Evolutionary conservation across 2,113 vertebrate species (phyloP).

Genomic region (Anolis carolinensis): DNA sequence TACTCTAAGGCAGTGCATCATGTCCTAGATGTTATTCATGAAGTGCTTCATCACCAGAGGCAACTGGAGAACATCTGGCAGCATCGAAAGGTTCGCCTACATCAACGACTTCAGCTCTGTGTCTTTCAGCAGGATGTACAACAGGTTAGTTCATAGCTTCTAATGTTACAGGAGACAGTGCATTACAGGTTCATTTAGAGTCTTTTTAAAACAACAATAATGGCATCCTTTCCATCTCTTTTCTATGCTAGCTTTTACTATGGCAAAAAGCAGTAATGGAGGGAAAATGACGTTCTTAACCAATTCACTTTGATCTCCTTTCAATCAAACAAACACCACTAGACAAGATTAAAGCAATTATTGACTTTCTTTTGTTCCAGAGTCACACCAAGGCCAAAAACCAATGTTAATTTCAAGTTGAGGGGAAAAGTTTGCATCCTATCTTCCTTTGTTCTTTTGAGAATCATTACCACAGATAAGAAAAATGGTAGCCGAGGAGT

Average conservation of each 20-base stretch:
- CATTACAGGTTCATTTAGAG: not conserved
- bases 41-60: constrained; percentile 96
- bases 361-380: not conserved
- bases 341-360: constrained; percentile 8
- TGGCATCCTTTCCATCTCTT: not conserved
- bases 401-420: not conserved
- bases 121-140: constrained; percentile 98
- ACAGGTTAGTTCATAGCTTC: constrained; percentile 76
- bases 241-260: not conserved
- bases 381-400: not conserved
- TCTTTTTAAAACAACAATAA: not conserved
- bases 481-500: not conserved
- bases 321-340: not conserved
- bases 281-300: not conserved
- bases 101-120: constrained; percentile 94
- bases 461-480: not conserved
- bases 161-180: not conserved
- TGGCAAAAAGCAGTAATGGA: not conserved
- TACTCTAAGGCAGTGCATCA: constrained; percentile 98
- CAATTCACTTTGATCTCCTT: not conserved
- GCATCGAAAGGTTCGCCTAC: constrained; percentile 96
- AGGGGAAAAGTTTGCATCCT: not conserved
- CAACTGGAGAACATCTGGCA: constrained; percentile 98
- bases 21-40: constrained; percentile 94
- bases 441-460: not conserved